A percentile compares a stretch with the other conserved stretches of the same genome.
phyloP scores from a whole-genome alignment of 2,113 vertebrate species.

The Pelusios castaneus region DNA sequence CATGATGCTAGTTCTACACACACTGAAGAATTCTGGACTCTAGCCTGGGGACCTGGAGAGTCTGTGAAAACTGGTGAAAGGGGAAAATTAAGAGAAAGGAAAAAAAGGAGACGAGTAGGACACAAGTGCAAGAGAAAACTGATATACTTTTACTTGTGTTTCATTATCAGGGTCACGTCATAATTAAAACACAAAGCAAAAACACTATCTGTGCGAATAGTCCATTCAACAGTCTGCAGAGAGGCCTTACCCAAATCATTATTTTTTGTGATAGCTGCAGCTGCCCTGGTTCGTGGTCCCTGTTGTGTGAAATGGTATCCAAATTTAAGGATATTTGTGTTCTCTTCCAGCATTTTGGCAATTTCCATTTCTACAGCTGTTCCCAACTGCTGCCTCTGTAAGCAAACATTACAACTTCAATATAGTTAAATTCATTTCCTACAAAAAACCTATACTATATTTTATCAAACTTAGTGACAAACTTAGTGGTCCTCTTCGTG shows the following conservation, averaged over 20 bases:
- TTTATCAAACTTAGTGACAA: neutral
- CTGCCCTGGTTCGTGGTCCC: conserved; percentile 92
- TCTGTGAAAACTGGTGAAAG: neutral
- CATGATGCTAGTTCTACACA: neutral
- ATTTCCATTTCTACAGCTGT: conserved; percentile 94
- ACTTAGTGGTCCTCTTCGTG: neutral
- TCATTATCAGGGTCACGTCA: neutral
- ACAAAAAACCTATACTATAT: neutral
- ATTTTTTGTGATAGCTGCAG: conserved; percentile 96
- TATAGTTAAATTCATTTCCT: neutral
- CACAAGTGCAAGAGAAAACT: conserved; percentile 12
- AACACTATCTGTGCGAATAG: neutral
- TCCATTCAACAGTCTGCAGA: neutral
- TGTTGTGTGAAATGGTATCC: conserved; percentile 98
- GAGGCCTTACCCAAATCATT: conserved; percentile 92
- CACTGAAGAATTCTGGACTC: neutral
- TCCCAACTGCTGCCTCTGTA: conserved; percentile 95
- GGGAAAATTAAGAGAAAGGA: neutral
- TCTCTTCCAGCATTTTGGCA: conserved; percentile 95
- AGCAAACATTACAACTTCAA: neutral
- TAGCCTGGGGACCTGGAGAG: neutral
- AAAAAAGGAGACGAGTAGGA: neutral
- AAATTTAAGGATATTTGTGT: conserved; percentile 91
- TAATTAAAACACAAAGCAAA: neutral
- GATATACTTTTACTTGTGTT: neutral